Evolutionary conservation across 2,113 vertebrate species (phyloP).

Genomic region (Bos taurus): ARS-UCD2.0 NC_037344.1:22620501-22621000

Average conservation of each 20-base stretch:
- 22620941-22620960: not conserved
- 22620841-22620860: not conserved
- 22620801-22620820: not conserved
- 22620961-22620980: not conserved
- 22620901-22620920: not conserved
- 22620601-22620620: not conserved
- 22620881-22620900: not conserved
- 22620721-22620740: not conserved
- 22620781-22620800: accelerated
- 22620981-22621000: not conserved
- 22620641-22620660: not conserved
- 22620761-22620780: not conserved
- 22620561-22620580: not conserved
- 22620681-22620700: not conserved
- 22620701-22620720: not conserved
- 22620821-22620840: not conserved
- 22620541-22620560: not conserved
- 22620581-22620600: not conserved
- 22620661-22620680: not conserved
- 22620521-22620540: not conserved
- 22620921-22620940: not conserved
- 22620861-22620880: not conserved
- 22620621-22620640: not conserved
- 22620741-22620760: accelerated
- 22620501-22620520: not conserved